Evolutionary conservation across 2,888 invertebrate species (phyloP).

Genomic region (Alentia gelatinosa): DNA sequence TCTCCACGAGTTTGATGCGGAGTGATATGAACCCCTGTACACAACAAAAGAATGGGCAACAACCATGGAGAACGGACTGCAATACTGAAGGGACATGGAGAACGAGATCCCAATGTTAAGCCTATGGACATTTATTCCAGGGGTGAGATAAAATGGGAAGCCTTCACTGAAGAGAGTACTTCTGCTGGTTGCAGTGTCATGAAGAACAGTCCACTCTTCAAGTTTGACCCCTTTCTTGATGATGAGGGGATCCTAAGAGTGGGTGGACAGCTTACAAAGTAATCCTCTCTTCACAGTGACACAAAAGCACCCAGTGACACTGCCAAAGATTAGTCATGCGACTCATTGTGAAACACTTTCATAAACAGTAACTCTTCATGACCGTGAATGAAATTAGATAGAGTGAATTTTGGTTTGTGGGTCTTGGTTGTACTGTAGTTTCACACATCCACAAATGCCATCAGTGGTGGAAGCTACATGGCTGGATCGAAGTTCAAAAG

Average conservation of each 20-base stretch:
- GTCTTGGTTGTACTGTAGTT: conserved; percentile 12
- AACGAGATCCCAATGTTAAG: too few species aligned
- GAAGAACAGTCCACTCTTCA: too few species aligned
- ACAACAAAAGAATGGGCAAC: too few species aligned
- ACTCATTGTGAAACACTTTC: conserved; percentile 62
- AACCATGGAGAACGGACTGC: too few species aligned
- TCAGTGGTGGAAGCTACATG: conserved; percentile 49
- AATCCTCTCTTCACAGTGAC: background rate
- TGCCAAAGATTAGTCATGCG: conserved; percentile 51
- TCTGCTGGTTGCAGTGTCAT: background rate
- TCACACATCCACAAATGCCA: conserved; percentile 54
- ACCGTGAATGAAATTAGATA: conserved; percentile 63
- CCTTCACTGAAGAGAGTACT: conserved; percentile 30
- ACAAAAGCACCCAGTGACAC: conserved; percentile 50
- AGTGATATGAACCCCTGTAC: too few species aligned
- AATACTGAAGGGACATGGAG: too few species aligned
- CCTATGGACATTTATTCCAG: too few species aligned
- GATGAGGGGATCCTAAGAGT: conserved; percentile 55
- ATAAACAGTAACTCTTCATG: conserved; percentile 61
- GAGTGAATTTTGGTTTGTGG: conserved; percentile 59
- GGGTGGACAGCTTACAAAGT: conserved; percentile 37
- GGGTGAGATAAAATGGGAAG: too few species aligned
- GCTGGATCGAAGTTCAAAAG: conserved; percentile 41
- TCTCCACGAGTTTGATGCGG: too few species aligned
- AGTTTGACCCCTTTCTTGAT: conserved; percentile 54